A percentile compares a stretch with the other conserved stretches of the same genome.
Conservation (phyloP, 2,113 vertebrate species). For the Tapirus terrestris region DNA sequence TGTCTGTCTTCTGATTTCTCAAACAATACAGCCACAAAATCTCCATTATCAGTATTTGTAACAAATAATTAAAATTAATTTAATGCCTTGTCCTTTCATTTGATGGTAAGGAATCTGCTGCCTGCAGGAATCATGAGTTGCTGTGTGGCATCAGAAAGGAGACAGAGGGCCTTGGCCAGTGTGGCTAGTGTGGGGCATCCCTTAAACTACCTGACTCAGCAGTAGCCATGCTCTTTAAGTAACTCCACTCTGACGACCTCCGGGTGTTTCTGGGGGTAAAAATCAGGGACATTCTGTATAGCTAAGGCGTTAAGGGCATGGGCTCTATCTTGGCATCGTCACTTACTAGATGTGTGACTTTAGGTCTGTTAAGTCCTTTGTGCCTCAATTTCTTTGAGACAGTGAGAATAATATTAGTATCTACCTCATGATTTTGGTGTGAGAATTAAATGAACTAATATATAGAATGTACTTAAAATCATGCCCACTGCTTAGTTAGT, state of each 20-base stretch:
- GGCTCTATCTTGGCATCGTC: not conserved
- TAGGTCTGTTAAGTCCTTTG: not conserved
- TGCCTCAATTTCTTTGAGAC: not conserved
- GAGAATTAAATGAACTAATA: not conserved
- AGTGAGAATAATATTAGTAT: not conserved
- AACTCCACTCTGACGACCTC: not conserved
- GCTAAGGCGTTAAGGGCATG: not conserved
- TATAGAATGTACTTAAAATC: not conserved
- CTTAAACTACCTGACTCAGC: not conserved
- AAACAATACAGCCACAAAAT: not conserved
- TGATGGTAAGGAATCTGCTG: not conserved
- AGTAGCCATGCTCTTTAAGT: not conserved
- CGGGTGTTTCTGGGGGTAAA: not conserved
- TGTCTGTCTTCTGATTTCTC: conserved; percentile 38
- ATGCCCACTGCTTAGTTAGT: not conserved
- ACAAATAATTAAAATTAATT: not conserved
- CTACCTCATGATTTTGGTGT: not conserved
- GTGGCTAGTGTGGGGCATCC: not conserved
- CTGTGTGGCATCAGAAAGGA: not conserved
- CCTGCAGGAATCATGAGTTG: not conserved
- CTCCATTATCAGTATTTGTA: not conserved
- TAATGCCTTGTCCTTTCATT: not conserved
- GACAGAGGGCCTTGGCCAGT: not conserved
- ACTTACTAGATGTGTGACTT: not conserved
- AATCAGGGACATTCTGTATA: not conserved